Evolutionary conservation across 2,888 invertebrate genomes (phyloP).

Genomic region (Cheilosia variabilis): DNA sequence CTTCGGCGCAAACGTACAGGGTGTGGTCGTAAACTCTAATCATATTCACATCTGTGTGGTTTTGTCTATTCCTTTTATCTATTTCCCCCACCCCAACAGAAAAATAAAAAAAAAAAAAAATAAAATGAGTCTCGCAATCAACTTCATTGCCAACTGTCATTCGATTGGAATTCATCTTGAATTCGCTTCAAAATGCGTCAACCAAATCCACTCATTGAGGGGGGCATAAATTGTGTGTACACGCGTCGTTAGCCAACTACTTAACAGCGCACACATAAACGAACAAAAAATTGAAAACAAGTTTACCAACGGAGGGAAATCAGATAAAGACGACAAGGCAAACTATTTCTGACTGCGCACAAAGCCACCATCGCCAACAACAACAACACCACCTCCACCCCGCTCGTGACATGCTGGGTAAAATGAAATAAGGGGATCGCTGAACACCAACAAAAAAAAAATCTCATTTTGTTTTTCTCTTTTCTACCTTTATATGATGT

Average conservation of each 20-base stretch:
- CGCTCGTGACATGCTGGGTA: neutral
- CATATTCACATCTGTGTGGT: slow-evolving; percentile 1
- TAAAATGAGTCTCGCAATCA: slow-evolving; percentile 14
- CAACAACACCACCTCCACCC: neutral
- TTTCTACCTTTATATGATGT: slow-evolving; percentile 43
- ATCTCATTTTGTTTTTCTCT: slow-evolving; percentile 49
- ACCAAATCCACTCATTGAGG: slow-evolving; percentile 13
- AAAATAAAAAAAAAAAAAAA: neutral
- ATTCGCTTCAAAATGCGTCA: slow-evolving; percentile 52
- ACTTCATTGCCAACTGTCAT: slow-evolving; percentile 61
- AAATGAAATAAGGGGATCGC: neutral
- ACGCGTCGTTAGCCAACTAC: slow-evolving; percentile 49
- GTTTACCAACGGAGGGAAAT: slow-evolving; percentile 39
- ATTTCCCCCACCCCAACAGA: slow-evolving; percentile 58
- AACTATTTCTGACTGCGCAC: slow-evolving; percentile 66
- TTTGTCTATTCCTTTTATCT: slow-evolving; percentile 19
- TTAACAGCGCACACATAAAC: slow-evolving; percentile 26
- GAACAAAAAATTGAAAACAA: slow-evolving; percentile 28
- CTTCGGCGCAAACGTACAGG: slow-evolving; percentile 62
- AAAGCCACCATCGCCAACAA: slow-evolving; percentile 24
- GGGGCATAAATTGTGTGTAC: slow-evolving; percentile 42
- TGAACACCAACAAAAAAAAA: slow-evolving; percentile 7
- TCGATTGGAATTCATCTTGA: slow-evolving; percentile 74
- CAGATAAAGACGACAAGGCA: slow-evolving; percentile 36
- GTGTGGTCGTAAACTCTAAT: slow-evolving; percentile 65